phyloP scores from a whole-genome alignment of 2,888 invertebrate species.

The Ornithoptera priamus region DNA sequence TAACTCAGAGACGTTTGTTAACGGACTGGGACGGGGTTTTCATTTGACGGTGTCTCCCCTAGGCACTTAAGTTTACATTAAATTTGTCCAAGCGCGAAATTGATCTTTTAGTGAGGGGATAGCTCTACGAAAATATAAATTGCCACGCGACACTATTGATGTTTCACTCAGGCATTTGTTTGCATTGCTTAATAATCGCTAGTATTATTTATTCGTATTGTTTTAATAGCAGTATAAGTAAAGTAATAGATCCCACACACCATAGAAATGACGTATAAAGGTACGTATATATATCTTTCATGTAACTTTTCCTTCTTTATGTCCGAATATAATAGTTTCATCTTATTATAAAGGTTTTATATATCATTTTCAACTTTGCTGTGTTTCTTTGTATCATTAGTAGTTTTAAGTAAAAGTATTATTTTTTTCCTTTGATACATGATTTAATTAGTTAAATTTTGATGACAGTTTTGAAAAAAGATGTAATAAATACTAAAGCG shows the following conservation, averaged over 20 bases:
- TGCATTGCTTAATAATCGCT: conserved; percentile 18
- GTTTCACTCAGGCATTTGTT: conserved; percentile 43
- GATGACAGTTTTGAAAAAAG: too few species aligned
- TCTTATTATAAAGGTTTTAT: too few species aligned
- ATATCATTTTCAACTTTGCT: too few species aligned
- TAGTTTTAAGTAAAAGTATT: too few species aligned
- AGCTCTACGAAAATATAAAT: conserved; percentile 72
- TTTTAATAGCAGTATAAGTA: background rate
- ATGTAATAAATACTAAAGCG: too few species aligned
- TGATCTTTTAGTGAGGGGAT: conserved; percentile 76
- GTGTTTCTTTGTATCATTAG: too few species aligned
- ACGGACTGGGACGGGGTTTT: conserved; percentile 61
- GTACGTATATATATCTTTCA: too few species aligned
- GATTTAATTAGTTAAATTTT: too few species aligned
- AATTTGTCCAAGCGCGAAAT: conserved; percentile 78
- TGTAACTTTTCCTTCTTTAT: too few species aligned
- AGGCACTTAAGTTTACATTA: conserved; percentile 78
- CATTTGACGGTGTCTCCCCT: conserved; percentile 64
- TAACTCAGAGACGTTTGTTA: conserved; percentile 69
- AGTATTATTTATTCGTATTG: conserved; percentile 3
- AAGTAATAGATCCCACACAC: background rate
- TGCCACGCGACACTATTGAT: conserved; percentile 67
- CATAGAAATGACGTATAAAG: background rate
- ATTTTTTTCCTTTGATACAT: too few species aligned
- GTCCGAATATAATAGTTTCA: too few species aligned